Conservation (phyloP, 2,888 invertebrate species). For the Eilema caniola region DNA sequence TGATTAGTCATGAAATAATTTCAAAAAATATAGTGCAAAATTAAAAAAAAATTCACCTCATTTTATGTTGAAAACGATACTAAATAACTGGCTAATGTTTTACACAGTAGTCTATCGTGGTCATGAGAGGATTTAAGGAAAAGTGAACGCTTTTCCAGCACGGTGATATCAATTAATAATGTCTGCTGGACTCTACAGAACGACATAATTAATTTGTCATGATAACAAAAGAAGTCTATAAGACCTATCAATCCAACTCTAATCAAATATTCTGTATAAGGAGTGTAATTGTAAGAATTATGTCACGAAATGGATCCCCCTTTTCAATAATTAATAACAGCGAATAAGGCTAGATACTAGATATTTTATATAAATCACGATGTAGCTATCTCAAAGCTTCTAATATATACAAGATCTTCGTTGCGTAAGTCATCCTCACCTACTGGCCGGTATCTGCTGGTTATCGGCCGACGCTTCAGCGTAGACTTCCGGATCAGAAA, state of each 20-base stretch:
- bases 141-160: background rate
- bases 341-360: background rate
- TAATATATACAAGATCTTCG: background rate
- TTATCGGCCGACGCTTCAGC: too few species aligned
- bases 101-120: background rate
- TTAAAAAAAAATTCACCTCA: background rate
- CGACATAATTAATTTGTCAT: background rate
- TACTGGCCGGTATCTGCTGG: background rate
- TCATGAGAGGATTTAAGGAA: background rate
- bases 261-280: background rate
- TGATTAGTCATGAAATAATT: background rate
- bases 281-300: background rate
- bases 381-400: background rate
- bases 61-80: background rate
- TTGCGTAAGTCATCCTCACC: background rate
- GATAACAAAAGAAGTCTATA: background rate
- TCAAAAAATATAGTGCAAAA: background rate
- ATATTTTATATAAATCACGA: background rate
- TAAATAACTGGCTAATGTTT: background rate
- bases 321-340: background rate
- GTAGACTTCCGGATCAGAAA: too few species aligned
- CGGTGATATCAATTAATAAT: background rate
- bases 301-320: background rate
- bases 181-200: background rate
- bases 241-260: conserved; percentile 5